Conservation (phyloP, 2,888 invertebrate genomes). For the Cheilosia scutellata region DNA sequence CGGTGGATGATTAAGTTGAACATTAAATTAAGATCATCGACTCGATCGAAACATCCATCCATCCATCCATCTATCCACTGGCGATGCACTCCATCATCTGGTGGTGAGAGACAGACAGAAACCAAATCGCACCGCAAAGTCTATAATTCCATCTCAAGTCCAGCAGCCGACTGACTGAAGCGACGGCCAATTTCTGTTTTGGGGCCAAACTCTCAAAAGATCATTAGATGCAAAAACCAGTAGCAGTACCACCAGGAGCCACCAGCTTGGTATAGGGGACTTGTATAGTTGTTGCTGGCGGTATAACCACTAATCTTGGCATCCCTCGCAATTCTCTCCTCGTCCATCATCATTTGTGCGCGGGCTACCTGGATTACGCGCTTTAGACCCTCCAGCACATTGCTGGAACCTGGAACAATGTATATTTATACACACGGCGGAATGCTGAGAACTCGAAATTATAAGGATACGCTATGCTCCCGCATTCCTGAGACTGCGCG, state of each 20-base stretch:
- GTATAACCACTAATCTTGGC: slow-evolving; percentile 70
- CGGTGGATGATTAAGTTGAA: slow-evolving; percentile 72
- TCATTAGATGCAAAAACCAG: slow-evolving; percentile 73
- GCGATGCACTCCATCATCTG: slow-evolving; percentile 71
- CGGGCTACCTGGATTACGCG: slow-evolving; percentile 73
- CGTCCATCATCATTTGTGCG: slow-evolving; percentile 10
- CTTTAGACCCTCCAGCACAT: slow-evolving; percentile 49
- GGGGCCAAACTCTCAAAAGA: slow-evolving; percentile 60
- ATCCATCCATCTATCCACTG: slow-evolving; percentile 54
- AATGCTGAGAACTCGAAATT: slow-evolving; percentile 73
- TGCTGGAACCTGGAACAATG: slow-evolving; percentile 1
- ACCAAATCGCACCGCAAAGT: slow-evolving; percentile 70
- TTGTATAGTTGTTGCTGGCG: slow-evolving; percentile 38
- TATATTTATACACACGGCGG: slow-evolving; percentile 25
- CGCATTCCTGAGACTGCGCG: slow-evolving; percentile 46
- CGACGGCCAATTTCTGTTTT: slow-evolving; percentile 49
- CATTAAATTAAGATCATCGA: slow-evolving; percentile 76
- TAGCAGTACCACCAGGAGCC: slow-evolving; percentile 61
- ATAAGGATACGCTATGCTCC: slow-evolving; percentile 47
- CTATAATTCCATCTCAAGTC: slow-evolving; percentile 61
- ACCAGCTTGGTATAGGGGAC: slow-evolving; percentile 7
- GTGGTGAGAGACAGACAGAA: slow-evolving; percentile 64
- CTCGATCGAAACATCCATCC: slow-evolving; percentile 56
- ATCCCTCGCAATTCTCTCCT: slow-evolving; percentile 20
- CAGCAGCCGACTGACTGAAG: slow-evolving; percentile 48